Conservation (phyloP, 2,888 invertebrate species). For the Eueremaeus valkanovi region DNA sequence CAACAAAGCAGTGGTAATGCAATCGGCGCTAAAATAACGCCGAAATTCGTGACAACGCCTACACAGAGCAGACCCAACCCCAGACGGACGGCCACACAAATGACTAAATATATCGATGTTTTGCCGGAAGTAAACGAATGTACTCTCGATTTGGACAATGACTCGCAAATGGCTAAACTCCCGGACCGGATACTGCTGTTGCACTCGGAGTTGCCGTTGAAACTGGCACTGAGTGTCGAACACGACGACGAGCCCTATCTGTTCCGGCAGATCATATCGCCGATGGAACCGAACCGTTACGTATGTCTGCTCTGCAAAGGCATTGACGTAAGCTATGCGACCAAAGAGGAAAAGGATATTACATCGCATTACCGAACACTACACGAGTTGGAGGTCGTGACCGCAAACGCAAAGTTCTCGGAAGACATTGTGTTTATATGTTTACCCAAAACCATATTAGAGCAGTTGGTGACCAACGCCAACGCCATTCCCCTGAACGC, state of each 20-base stretch:
- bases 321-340: constrained; percentile 38
- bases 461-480: constrained; percentile 17
- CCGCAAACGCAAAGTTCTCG: constrained; percentile 47
- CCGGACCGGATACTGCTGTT: constrained; percentile 43
- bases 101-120: constrained; percentile 41
- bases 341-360: constrained; percentile 47
- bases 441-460: constrained; percentile 45
- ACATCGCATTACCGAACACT: constrained; percentile 47
- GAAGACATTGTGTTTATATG: constrained; percentile 49
- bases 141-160: constrained; percentile 22
- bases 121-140: constrained; percentile 42
- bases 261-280: constrained; percentile 46
- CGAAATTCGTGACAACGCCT: constrained; percentile 5
- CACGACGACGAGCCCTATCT: constrained; percentile 36
- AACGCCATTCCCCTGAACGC: constrained; percentile 45
- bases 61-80: background rate
- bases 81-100: constrained; percentile 14
- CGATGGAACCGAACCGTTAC: constrained; percentile 44
- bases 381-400: constrained; percentile 47
- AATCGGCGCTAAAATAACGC: constrained; percentile 26
- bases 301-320: constrained; percentile 46
- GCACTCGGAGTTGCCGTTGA: constrained; percentile 42
- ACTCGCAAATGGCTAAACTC: constrained; percentile 38
- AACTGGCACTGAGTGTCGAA: constrained; percentile 35
- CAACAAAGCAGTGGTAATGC: background rate